Percentiles rank a stretch among this genome's conserved stretches.
phyloP scores from a whole-genome alignment of 2,797 vertebrate species.

The Phalanger gymnotis region DNA sequence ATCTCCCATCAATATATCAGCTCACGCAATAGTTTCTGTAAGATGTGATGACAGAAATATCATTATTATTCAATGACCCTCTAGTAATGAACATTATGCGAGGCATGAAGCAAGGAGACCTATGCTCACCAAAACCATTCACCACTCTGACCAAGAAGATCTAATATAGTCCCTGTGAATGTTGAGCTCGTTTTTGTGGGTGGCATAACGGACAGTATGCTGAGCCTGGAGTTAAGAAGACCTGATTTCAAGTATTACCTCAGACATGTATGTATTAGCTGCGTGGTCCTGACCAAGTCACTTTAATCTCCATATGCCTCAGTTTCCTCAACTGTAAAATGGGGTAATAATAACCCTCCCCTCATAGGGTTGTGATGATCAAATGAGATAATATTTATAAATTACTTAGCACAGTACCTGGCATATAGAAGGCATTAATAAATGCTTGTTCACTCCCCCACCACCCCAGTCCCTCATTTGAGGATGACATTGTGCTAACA shows the following conservation, averaged over 20 bases:
- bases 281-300: neutral
- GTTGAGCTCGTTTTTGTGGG: neutral
- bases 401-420: neutral
- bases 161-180: neutral
- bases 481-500: neutral
- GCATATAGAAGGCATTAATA: neutral
- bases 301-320: neutral
- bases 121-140: neutral
- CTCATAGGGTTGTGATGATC: neutral
- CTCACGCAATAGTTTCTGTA: neutral
- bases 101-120: neutral
- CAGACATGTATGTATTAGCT: neutral
- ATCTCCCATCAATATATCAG: neutral
- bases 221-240: neutral
- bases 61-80: neutral
- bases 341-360: neutral
- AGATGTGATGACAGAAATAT: neutral
- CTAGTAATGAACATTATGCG: neutral
- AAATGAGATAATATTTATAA: neutral
- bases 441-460: neutral
- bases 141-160: neutral
- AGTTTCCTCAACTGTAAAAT: neutral
- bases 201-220: rapidly evolving
- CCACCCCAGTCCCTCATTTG: neutral
- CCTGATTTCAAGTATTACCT: neutral